Conservation (phyloP, 2,113 vertebrate genomes). For the Atlantisia rogersi region DNA sequence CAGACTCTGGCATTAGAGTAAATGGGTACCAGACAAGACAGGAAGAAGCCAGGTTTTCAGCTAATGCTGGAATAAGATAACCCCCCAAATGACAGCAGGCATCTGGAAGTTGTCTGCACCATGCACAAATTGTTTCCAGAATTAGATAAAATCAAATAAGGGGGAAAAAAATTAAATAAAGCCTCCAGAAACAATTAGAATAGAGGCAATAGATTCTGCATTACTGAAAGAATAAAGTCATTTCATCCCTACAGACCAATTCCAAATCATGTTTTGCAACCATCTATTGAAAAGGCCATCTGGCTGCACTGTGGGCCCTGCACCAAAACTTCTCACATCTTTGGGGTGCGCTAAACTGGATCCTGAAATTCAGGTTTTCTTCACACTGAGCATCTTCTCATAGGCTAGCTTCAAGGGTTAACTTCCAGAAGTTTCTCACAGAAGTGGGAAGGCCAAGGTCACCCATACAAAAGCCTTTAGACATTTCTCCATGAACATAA, state of each 20-base stretch:
- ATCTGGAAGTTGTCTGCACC: neutral
- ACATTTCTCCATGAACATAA: neutral
- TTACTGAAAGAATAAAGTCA: neutral
- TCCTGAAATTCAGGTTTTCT: neutral
- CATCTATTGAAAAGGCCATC: neutral
- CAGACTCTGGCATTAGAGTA: neutral
- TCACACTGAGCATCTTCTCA: neutral
- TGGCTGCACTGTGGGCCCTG: neutral
- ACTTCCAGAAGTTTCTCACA: neutral
- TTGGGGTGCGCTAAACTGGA: neutral
- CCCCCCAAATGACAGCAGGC: neutral
- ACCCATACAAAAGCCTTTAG: neutral
- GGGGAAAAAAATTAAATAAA: neutral
- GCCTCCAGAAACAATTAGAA: neutral
- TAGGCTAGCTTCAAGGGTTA: neutral
- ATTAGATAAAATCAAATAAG: neutral
- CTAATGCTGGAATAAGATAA: neutral
- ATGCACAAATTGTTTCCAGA: neutral
- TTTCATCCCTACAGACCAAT: neutral
- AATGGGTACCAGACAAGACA: neutral
- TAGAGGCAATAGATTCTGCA: neutral
- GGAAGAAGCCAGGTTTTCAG: neutral
- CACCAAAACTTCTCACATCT: neutral
- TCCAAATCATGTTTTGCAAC: slow-evolving; percentile 9
- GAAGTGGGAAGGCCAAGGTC: neutral